A percentile compares a stretch with the other conserved stretches of the same genome.
phyloP scores from a whole-genome alignment of 2,888 invertebrate species.

The Congeria kusceri region DNA sequence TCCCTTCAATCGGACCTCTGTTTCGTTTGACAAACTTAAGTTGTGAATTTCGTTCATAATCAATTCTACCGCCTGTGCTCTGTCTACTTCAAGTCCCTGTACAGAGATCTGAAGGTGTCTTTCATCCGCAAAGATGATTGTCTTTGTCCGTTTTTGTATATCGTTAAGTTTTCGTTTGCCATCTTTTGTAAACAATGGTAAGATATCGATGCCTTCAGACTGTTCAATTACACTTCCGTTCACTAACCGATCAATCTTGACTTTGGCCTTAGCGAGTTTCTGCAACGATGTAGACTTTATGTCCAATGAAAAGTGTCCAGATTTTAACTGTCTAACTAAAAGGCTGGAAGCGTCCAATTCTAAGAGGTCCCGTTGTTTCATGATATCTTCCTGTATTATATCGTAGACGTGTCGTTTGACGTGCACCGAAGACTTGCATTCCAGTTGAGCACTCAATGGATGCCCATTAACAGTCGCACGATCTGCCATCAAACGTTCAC shows the following conservation, averaged over 20 bases:
- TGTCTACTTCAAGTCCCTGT: constrained; percentile 52
- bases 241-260: constrained; percentile 53
- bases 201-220: constrained; percentile 32
- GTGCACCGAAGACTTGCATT: constrained; percentile 56
- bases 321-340: constrained; percentile 32
- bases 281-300: constrained; percentile 55
- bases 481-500: constrained; percentile 10
- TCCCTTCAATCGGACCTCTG: constrained; percentile 62
- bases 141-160: constrained; percentile 50
- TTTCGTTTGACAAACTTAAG: constrained; percentile 24
- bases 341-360: constrained; percentile 13
- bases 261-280: constrained; percentile 56
- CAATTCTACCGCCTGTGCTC: constrained; percentile 33
- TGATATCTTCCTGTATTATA: constrained; percentile 49
- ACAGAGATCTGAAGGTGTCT: constrained; percentile 60
- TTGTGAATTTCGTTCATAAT: constrained; percentile 52
- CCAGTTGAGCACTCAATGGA: constrained; percentile 27
- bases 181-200: constrained; percentile 56
- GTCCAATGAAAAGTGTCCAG: constrained; percentile 58
- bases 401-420: constrained; percentile 53
- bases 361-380: constrained; percentile 23
- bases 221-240: constrained; percentile 62
- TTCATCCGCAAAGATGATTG: constrained; percentile 60
- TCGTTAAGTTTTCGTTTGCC: constrained; percentile 51
- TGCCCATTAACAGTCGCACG: constrained; percentile 10